These are phyloP conservation scores for Uromys caudimaculatus DNA, from an alignment of 2,797 vertebrate species.

Conservation along the genomic window DNA sequence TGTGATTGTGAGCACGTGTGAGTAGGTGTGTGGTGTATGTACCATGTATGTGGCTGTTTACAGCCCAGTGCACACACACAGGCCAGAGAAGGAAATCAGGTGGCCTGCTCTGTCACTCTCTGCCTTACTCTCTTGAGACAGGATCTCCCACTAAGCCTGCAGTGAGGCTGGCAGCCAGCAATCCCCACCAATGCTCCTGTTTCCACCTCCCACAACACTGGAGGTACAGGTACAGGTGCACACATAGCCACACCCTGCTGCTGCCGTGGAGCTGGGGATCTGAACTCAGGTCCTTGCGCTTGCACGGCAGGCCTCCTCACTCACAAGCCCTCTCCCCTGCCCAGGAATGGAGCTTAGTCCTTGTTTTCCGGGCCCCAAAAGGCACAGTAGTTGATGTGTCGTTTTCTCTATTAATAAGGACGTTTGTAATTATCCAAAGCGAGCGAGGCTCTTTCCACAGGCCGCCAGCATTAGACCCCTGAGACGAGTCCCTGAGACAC, in stretches of 20 bases:
- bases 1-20: background rate
- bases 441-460: accelerated
- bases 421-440: background rate
- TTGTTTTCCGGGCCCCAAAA: background rate
- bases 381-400: background rate
- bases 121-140: background rate
- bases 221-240: background rate
- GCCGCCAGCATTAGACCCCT: background rate
- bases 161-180: background rate
- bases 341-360: background rate
- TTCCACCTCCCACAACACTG: background rate
- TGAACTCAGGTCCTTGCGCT: background rate
- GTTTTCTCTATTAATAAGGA: background rate
- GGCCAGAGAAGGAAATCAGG: background rate
- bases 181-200: background rate
- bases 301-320: background rate
- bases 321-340: background rate
- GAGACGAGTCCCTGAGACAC: background rate
- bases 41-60: background rate
- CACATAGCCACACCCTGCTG: background rate
- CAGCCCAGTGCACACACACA: background rate
- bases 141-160: background rate
- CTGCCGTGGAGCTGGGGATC: background rate
- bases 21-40: background rate
- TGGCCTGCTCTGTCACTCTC: background rate